phyloP scores from a whole-genome alignment of 2,888 invertebrate genomes.

The Hipparchia sbordonii region DNA sequence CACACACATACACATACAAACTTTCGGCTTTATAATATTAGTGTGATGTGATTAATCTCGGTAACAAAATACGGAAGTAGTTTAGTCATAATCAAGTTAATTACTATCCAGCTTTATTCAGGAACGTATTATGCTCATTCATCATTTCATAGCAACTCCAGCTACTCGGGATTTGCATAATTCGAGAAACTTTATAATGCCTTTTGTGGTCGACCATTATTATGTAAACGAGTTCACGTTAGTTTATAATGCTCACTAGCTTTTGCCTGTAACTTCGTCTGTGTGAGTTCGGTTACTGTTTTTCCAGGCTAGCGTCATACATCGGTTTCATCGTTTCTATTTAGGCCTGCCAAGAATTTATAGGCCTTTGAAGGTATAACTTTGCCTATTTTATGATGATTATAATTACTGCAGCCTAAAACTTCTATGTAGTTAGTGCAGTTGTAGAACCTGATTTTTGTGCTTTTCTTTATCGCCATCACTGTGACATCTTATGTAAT shows the following conservation, averaged over 20 bases:
- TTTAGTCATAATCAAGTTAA: not conserved
- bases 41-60: not conserved
- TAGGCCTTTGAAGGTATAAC: no score
- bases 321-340: no score
- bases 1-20: no score
- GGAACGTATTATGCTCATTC: slow-evolving; percentile 7
- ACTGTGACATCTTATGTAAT: not conserved
- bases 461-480: not conserved
- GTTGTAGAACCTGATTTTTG: not conserved
- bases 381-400: no score
- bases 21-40: no score
- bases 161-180: slow-evolving; percentile 11
- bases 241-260: not conserved
- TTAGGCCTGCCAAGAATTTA: no score
- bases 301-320: no score
- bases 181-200: slow-evolving; percentile 6
- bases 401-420: no score
- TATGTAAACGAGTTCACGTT: slow-evolving; percentile 10
- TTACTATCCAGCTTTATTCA: not conserved
- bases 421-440: no score
- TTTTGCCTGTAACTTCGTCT: no score
- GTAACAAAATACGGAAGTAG: not conserved
- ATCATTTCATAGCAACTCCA: slow-evolving; percentile 3
- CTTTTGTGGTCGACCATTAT: slow-evolving; percentile 16
- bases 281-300: no score